Conservation (phyloP, 30 jellyfish, hydroid and myxozoan genomes). For the Clytia hemisphaerica region DNA sequence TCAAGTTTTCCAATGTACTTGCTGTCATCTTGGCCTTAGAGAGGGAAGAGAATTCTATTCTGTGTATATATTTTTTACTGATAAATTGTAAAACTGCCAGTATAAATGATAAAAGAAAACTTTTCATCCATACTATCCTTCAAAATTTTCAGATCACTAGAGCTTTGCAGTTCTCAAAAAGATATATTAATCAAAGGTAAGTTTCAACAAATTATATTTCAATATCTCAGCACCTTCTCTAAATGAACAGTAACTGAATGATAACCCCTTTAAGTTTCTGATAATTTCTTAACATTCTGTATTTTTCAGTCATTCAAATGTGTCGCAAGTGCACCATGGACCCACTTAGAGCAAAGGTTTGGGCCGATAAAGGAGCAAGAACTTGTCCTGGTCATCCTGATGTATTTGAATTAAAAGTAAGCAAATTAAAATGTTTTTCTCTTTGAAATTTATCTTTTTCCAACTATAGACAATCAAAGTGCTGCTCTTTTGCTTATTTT, state of each 20-base stretch:
- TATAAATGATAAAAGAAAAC: background rate
- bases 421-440: constrained; percentile 1
- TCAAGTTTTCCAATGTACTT: background rate
- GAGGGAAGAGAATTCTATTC: background rate
- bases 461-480: background rate
- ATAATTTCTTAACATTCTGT: background rate
- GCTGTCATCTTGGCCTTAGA: background rate
- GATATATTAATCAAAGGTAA: constrained; percentile 70
- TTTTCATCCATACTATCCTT: background rate
- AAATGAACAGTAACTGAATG: background rate
- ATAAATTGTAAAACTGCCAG: background rate
- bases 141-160: constrained; percentile 49
- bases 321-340: constrained; percentile 50
- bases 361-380: constrained; percentile 84
- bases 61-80: background rate
- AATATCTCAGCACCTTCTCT: background rate
- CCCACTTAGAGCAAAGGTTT: constrained; percentile 67
- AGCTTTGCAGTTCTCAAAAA: constrained; percentile 56
- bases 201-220: background rate
- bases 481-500: too few species aligned
- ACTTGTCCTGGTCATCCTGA: constrained; percentile 70
- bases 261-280: background rate
- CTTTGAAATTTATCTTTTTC: too few species aligned
- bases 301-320: constrained; percentile 49
- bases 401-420: constrained; percentile 53